Base-by-base conservation (phyloP, 2,888 invertebrate genomes). In the Drosophila affinis region DNA sequence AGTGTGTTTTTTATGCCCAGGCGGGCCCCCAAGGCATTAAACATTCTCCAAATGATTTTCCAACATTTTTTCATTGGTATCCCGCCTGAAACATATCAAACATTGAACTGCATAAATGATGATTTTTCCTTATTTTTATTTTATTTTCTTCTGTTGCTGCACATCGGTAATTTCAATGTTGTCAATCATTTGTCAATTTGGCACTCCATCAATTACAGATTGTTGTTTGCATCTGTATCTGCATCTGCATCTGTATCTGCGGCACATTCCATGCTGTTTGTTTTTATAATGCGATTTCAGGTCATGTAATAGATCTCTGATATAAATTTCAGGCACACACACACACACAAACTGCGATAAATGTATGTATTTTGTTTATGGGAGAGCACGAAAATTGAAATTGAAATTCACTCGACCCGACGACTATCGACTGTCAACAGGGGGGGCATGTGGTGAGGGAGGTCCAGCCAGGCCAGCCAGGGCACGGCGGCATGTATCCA, bases 101-200 rank as follows among this genome's bases (percentile, higher is more conserved):
- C 44, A 54, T 44, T n/a, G 2, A 44, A 39, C n/a, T 3, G 39
- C 12, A n/a, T 39, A 39, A 39, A n/a, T n/a, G 39, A 39, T 39
- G n/a, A 39, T n/a, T 39, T 39, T 39, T 70, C 46, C 45, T 63
- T 59, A 46, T 52, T 44, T 53, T 63, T 62, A 54, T 51, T 70
- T 58, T 65, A 21, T 44, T 47, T 53, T 63, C 61, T 51, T 51
- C 68, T 58, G 65, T 53, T 18, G 59, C 64, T 18, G 72, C 65
- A 52, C 44, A 46, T 47, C 51, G 39, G 46, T 57, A 71, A 75
- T 71, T 70, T 64, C 72, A 79, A 46, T 49, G 63, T 69, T 87
- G 88, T 87, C 83, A 85, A 83, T 85, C 88, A 85, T 73, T 78
- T 82, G 83, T 82, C 88, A 87, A 85, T 83, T 87, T 82, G 70